A percentile compares a stretch with the other conserved stretches of the same genome.
Evolutionary conservation across 2,888 invertebrate species (phyloP).

Genomic region (Blera fallax): DNA sequence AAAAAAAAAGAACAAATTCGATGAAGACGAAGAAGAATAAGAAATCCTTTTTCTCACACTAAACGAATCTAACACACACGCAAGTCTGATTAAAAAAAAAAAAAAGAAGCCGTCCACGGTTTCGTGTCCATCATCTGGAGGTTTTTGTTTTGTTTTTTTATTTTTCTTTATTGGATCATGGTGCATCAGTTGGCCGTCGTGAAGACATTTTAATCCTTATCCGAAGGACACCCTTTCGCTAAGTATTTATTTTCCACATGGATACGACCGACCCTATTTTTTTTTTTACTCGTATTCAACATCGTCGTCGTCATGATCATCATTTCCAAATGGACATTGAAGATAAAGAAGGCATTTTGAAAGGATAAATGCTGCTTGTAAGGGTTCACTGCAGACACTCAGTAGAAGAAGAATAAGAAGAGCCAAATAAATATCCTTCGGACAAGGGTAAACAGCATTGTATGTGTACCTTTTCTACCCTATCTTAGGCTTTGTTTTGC

Average conservation of each 20-base stretch:
- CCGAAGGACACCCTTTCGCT: conserved; percentile 62
- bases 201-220: conserved; percentile 67
- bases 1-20: neutral
- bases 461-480: conserved; percentile 33
- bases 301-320: conserved; percentile 27
- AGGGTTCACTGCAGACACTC: conserved; percentile 38
- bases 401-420: conserved; percentile 28
- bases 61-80: conserved; percentile 33
- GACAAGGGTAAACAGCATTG: conserved; percentile 65
- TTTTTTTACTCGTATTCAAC: neutral
- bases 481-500: conserved; percentile 30
- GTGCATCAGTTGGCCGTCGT: neutral
- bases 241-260: conserved; percentile 65
- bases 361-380: conserved; percentile 65
- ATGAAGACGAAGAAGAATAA: neutral
- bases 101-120: neutral
- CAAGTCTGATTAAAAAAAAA: conserved; percentile 4
- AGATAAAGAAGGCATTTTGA: conserved; percentile 64
- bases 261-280: conserved; percentile 34
- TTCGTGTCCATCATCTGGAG: conserved; percentile 55
- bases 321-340: conserved; percentile 65
- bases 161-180: neutral
- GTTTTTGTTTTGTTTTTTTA: neutral
- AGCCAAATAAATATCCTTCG: conserved; percentile 69
- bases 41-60: conserved; percentile 67